Percentiles rank a stretch among this genome's conserved stretches.
Evolutionary conservation across 2,113 vertebrate species (phyloP).

Genomic region (Origma solitaria): DNA sequence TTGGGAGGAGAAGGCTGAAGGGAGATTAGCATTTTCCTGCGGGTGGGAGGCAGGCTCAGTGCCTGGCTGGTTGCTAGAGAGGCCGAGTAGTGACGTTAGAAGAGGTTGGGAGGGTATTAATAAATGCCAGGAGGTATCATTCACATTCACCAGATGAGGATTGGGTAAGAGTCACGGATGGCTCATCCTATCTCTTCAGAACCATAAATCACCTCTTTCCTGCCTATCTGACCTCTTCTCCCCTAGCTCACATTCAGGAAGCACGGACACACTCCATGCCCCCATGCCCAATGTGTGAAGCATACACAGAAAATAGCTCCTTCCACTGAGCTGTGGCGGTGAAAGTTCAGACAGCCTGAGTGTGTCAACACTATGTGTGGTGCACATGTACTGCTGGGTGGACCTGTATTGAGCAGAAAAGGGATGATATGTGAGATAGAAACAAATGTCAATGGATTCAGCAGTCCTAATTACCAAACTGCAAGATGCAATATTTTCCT

Average conservation of each 20-base stretch:
- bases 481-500: not conserved
- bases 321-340: not conserved
- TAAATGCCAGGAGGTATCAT: not conserved
- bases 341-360: not conserved
- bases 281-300: not conserved
- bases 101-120: not conserved
- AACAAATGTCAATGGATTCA: not conserved
- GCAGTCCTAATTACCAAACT: not conserved
- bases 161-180: not conserved
- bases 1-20: constrained; percentile 24
- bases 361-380: not conserved
- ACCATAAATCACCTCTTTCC: not conserved
- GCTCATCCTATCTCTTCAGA: not conserved
- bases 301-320: not conserved
- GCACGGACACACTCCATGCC: no score
- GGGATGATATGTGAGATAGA: not conserved
- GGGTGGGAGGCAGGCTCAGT: not conserved
- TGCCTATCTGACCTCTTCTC: not conserved
- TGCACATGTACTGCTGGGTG: fast-evolving
- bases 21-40: constrained; percentile 2
- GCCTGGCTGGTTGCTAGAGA: not conserved
- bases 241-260: not conserved
- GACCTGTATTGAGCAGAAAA: not conserved
- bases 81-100: not conserved
- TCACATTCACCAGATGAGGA: not conserved